Evolutionary conservation across 1,140 invertebrate species (phyloP).

Genomic region (Lepeophtheirus salmonis): DNA sequence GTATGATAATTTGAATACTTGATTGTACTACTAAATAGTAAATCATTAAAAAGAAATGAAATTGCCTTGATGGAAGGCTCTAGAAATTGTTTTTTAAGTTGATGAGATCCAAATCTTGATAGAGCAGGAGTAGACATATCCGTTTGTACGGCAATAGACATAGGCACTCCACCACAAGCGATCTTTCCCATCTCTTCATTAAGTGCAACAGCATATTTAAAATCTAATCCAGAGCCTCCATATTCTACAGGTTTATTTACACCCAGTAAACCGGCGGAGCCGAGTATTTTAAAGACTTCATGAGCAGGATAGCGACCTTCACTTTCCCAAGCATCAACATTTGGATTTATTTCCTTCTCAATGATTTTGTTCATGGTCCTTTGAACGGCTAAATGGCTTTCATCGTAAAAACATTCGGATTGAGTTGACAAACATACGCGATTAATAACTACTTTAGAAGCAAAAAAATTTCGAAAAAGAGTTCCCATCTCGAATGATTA

Average conservation of each 20-base stretch:
- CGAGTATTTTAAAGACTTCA: constrained; percentile 37
- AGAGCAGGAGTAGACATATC: constrained; percentile 37
- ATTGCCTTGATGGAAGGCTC: constrained; percentile 32
- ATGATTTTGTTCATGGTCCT: constrained; percentile 27
- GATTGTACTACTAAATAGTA: too few relatives aligned
- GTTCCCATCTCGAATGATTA: too few relatives aligned
- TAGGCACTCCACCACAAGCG: constrained; percentile 29
- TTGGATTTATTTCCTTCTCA: constrained; percentile 39
- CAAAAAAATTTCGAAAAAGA: too few relatives aligned
- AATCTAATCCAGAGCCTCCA: constrained; percentile 33
- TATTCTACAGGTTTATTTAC: constrained; percentile 29
- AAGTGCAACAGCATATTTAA: constrained; percentile 35
- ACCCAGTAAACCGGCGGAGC: constrained; percentile 36
- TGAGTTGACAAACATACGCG: too few relatives aligned
- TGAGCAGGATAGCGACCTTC: constrained; percentile 34
- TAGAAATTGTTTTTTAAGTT: constrained; percentile 37
- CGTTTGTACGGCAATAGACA: constrained; percentile 38
- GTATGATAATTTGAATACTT: too few relatives aligned
- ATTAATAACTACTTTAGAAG: too few relatives aligned
- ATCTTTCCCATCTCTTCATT: constrained; percentile 36
- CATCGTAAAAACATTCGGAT: neutral
- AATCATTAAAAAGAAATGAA: too few relatives aligned
- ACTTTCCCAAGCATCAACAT: constrained; percentile 38
- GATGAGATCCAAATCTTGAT: constrained; percentile 35
- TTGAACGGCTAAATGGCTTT: constrained; percentile 20